Conservation (phyloP, 1,140 invertebrate species). For the Homalodisca vitripennis region DNA sequence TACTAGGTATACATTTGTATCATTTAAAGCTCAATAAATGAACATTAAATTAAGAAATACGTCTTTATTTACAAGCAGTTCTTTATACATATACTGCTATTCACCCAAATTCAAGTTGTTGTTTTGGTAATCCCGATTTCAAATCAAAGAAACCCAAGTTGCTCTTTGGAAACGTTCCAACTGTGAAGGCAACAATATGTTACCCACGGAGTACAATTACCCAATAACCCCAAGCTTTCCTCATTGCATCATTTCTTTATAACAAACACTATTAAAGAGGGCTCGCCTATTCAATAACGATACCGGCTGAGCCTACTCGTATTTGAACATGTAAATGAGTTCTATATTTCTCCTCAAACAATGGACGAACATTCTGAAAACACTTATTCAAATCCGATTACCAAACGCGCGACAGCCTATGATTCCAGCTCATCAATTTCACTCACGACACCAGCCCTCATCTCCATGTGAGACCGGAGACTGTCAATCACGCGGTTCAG, state of each 20-base stretch:
- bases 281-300: background rate
- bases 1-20: too few relatives aligned
- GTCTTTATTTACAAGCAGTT: too few relatives aligned
- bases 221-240: background rate
- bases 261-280: too few relatives aligned
- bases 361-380: background rate
- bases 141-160: too few relatives aligned
- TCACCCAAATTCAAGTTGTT: too few relatives aligned
- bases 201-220: background rate
- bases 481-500: background rate
- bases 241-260: too few relatives aligned
- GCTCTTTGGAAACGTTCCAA: too few relatives aligned
- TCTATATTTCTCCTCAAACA: background rate
- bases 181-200: too few relatives aligned
- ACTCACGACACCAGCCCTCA: background rate
- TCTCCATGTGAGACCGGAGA: background rate
- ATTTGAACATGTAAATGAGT: background rate
- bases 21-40: too few relatives aligned
- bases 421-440: conserved; percentile 13
- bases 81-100: too few relatives aligned
- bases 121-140: too few relatives aligned
- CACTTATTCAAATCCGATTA: conserved; percentile 7
- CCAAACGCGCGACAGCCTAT: background rate
- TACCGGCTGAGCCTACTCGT: background rate
- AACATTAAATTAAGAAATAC: too few relatives aligned